A percentile compares a stretch with the other conserved stretches of the same genome.
phyloP scores from a whole-genome alignment of 1,140 invertebrate genomes.

The Lineus longissimus region DNA sequence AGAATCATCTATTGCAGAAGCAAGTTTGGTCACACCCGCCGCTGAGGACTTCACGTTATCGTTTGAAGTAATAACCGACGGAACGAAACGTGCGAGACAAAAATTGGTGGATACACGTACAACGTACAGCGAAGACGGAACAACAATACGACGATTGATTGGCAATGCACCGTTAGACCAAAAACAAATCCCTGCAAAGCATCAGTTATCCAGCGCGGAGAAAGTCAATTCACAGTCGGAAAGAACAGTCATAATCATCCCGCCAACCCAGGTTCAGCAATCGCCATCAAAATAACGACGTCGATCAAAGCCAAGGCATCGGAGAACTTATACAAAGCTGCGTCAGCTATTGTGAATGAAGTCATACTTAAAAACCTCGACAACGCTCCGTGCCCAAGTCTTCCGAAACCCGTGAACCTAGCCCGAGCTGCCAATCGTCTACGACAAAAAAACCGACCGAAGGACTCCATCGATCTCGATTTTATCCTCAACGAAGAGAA shows the following conservation, averaged over 20 bases:
- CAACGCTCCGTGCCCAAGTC: neutral
- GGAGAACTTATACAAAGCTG: neutral
- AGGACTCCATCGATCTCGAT: too few species aligned
- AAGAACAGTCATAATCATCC: neutral
- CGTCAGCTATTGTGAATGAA: neutral
- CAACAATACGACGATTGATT: too few species aligned
- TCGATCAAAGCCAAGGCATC: neutral
- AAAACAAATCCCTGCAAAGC: neutral
- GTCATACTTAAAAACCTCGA: neutral
- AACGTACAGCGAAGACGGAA: too few species aligned
- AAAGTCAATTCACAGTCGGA: neutral
- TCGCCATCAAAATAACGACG: neutral
- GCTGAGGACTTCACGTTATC: too few species aligned
- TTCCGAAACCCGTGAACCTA: neutral
- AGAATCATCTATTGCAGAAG: too few species aligned
- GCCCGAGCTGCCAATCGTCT: neutral
- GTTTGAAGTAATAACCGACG: too few species aligned
- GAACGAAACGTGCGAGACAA: too few species aligned
- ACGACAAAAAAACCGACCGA: neutral
- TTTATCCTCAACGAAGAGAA: too few species aligned
- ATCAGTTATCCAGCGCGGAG: neutral
- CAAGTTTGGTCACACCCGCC: too few species aligned
- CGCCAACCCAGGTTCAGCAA: neutral
- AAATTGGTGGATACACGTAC: too few species aligned
- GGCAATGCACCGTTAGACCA: neutral